phyloP scores from a whole-genome alignment of 2,797 vertebrate genomes.

The Aselliscus stoliczkanus region DNA sequence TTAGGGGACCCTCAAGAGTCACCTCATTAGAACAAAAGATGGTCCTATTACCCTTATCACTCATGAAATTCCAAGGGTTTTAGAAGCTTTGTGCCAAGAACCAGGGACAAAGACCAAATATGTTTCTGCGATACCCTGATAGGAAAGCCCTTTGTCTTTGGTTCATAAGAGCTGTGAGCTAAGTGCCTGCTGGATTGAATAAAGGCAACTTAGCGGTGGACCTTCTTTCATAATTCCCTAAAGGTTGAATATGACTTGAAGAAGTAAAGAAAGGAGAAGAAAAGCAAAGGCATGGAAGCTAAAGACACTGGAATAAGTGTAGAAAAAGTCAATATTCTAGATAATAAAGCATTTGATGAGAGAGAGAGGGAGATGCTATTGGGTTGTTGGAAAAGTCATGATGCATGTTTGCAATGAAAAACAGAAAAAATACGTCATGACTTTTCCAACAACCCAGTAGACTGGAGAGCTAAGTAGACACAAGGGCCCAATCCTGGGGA shows the following conservation, averaged over 20 bases:
- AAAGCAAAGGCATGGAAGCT: neutral
- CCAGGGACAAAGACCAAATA: neutral
- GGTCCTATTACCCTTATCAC: neutral
- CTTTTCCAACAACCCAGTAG: too few relatives aligned
- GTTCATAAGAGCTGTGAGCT: neutral
- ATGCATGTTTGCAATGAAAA: too few relatives aligned
- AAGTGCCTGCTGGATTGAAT: neutral
- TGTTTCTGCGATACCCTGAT: neutral
- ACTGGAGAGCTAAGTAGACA: neutral
- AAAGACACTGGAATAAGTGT: neutral
- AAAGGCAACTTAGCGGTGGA: neutral
- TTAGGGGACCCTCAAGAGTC: neutral
- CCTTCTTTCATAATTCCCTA: neutral
- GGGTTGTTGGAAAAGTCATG: too few relatives aligned
- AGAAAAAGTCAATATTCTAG: neutral
- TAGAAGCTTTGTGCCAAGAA: neutral
- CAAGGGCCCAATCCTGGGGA: neutral
- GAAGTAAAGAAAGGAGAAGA: neutral
- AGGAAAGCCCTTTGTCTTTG: neutral
- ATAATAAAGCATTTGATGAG: neutral
- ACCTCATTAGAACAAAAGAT: slow-evolving; percentile 17
- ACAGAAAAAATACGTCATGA: too few relatives aligned
- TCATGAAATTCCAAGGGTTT: slow-evolving; percentile 1
- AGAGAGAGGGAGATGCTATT: neutral
- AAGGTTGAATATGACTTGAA: neutral